Evolutionary conservation across 2,888 invertebrate genomes (phyloP).

Genomic region (Chouioia cunea): DNA sequence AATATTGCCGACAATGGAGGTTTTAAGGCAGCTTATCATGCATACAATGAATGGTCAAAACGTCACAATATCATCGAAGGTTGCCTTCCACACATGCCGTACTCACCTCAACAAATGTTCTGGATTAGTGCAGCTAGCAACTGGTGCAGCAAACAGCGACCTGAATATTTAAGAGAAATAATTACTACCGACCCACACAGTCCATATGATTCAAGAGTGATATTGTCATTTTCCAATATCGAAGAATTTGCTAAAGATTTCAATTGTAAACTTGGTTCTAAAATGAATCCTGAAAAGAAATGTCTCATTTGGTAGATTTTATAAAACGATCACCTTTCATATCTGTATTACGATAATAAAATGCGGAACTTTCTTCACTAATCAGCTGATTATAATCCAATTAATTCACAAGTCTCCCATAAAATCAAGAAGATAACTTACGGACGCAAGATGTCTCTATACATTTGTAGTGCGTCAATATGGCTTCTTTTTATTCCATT

Average conservation of each 20-base stretch:
- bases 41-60: constrained; percentile 60
- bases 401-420: no score
- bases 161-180: constrained; percentile 36
- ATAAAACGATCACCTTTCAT: no score
- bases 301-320: constrained; percentile 34
- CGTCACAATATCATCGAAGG: constrained; percentile 51
- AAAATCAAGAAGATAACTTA: no score
- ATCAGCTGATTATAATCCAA: no score
- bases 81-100: constrained; percentile 57
- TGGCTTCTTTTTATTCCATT: no score
- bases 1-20: constrained; percentile 58
- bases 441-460: no score
- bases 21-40: constrained; percentile 69
- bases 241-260: constrained; percentile 73
- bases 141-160: constrained; percentile 49
- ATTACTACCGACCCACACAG: constrained; percentile 45
- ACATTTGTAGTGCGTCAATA: no score
- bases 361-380: no score
- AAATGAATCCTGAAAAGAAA: constrained; percentile 43
- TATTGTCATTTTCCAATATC: constrained; percentile 71
- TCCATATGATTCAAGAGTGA: constrained; percentile 7
- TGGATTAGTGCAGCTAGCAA: constrained; percentile 59
- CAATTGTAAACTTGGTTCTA: constrained; percentile 71
- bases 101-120: constrained; percentile 66
- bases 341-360: no score